Base-by-base conservation (phyloP, 2,797 vertebrate genomes). In the Pangasius mekongensis region DNA sequence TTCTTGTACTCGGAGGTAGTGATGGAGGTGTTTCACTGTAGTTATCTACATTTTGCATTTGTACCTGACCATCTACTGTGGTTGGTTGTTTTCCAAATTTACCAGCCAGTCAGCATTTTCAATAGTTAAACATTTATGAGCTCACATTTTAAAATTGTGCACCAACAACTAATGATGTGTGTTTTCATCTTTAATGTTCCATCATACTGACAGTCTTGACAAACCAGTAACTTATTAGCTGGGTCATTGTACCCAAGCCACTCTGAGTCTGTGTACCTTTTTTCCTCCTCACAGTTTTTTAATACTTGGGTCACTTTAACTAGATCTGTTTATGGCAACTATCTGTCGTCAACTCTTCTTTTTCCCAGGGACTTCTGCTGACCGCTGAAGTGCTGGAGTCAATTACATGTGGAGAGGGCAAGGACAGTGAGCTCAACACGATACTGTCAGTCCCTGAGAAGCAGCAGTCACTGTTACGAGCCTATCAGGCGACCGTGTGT, bases 351-450 rank as follows among this genome's bases (percentile, higher is more conserved):
- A 86, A n/a, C 24, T 62, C 60, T 66, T 14, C 2, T 18, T 5
- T 54, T 43, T 24, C 27, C 0, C 88, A 99, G 98, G 95, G 93
- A 0, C 88, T 96, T 87, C 92, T 99, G 77, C 94, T 98, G 92
- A 96, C 95, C 0, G 96, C 97, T 0, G 87, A 95, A 0, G 93
- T 96, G 87, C 92, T 99, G 91, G 97, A 98, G 92, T 89, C 86
- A 43, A 94, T 99, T 89, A 98, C 98, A 0, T 99, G 98, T 7
- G 92, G 94, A 0, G 91, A 95, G 39, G 94, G 13, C 73, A 91
- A 83, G 85, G 88, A 89, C 0, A 91, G 92, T 36, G 93, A 94
- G 62, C 94, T 98, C 85, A 95, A 77, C 24, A 96, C 82, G 64
- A 95, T 99, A 91, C 94, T 99, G 11, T 80, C 43, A 0, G 93